Evolutionary conservation across 2,797 vertebrate genomes (phyloP), one percentile per base, ranked within the genome.

Genomic region (Hipposideros larvatus): DNA sequence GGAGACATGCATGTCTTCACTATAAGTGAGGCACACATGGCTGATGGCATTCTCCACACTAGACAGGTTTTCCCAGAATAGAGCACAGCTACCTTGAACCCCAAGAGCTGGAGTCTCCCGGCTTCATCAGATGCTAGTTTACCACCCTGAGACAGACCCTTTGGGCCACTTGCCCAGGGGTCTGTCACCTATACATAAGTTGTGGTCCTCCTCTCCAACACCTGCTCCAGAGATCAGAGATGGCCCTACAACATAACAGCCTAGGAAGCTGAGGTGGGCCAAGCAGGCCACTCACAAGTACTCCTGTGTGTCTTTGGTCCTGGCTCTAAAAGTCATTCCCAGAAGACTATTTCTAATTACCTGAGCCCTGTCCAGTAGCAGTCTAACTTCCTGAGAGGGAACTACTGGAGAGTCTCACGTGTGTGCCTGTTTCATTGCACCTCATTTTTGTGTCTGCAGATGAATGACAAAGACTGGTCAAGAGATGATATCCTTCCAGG

Each of bases 391-490:
- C 31, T 74, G 24, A 80, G 34, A 2, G 48, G 75, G 46, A 66
- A 71, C 22, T 59, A 51, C 46, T n/a, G 59, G 22, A 95, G 75
- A 24, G n/a, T 59, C 57, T 48, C 37, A 46, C 15, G 34, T 90
- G 41, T 75, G 73, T 74, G 90, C 14, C 70, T 80, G 19, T 82
- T 84, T 82, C 9, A 41, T 73, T 34, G 63, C 37, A 26, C 28
- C 70, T 95, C 34, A 80, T 53, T 80, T 93, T 84, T 46, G n/a
- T 94, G 85, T 77, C 22, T 51, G 41, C 11, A 71, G 13, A 53
- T 57, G 15, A 22, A 26, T 79, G 21, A 34, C 77, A 92, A 89
- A 57, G 28, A 43, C 86, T 70, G n/a, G 43, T 75, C n/a, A 70
- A 86, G 59, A 79, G 84, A 87, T 63, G 28, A 48, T 19, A 7